These are phyloP conservation scores for Hoplodrina blanda DNA, from an alignment of 2,888 invertebrate genomes.

Conservation along the genomic window DNA sequence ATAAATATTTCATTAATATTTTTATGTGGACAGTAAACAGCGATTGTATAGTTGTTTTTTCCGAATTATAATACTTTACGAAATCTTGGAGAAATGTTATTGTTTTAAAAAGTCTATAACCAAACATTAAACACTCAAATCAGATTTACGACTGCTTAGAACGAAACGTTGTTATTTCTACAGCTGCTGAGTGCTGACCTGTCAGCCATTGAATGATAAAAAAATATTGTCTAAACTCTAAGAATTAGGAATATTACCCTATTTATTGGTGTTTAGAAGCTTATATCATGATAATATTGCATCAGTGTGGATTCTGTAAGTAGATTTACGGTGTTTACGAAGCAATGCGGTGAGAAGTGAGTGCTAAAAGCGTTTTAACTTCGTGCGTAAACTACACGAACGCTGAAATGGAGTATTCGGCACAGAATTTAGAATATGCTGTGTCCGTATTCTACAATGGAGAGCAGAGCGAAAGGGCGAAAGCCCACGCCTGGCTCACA, in stretches of 20 bases:
- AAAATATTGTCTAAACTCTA: conserved; percentile 41
- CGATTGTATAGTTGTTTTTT: background rate
- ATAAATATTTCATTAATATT: too few species aligned
- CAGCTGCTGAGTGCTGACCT: conserved; percentile 39
- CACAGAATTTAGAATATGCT: conserved; percentile 92
- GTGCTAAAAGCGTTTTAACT: conserved; percentile 12
- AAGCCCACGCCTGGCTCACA: conserved; percentile 96
- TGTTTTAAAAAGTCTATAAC: background rate
- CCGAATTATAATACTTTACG: background rate
- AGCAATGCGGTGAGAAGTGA: conserved; percentile 37
- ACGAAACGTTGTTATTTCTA: conserved; percentile 30
- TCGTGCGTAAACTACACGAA: conserved; percentile 24
- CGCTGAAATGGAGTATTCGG: conserved; percentile 90
- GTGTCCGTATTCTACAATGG: conserved; percentile 92
- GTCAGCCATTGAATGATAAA: conserved; percentile 42
- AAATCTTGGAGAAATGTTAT: background rate
- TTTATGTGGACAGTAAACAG: too few species aligned
- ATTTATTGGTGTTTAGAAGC: conserved; percentile 6
- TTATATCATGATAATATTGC: conserved; percentile 17
- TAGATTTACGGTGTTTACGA: conserved; percentile 15
- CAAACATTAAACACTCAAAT: too few species aligned
- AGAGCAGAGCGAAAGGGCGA: conserved; percentile 92
- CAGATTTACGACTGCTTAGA: background rate
- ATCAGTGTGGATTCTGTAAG: conserved; percentile 14
- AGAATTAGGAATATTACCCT: conserved; percentile 3